Conservation (phyloP, 2,797 vertebrate species). For the Oophaga sylvatica region DNA sequence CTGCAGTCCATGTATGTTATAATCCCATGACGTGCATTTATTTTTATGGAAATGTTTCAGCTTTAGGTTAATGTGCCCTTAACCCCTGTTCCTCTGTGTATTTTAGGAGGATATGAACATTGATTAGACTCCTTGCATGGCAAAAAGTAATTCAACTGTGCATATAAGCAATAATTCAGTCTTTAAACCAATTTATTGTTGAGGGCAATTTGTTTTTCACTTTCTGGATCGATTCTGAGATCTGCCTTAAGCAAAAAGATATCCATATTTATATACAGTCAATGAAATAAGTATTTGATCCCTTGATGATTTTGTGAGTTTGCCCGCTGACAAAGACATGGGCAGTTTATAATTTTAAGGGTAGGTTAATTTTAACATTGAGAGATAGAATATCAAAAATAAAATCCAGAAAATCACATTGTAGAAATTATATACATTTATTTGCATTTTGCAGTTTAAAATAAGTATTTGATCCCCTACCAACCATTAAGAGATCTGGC, state of each 20-base stretch:
- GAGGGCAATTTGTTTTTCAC: background rate
- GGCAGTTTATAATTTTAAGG: no score
- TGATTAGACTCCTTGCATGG: background rate
- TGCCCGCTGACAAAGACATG: no score
- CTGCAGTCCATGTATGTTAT: background rate
- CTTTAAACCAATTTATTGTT: background rate
- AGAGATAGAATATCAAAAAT: no score
- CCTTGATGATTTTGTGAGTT: no score
- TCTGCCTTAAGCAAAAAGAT: background rate
- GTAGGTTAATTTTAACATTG: no score
- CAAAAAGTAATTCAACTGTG: background rate
- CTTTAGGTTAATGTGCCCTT: background rate
- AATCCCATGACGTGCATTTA: background rate
- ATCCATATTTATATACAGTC: background rate
- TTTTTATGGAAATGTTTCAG: slow-evolving; percentile 12
- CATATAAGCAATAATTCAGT: slow-evolving; percentile 1
- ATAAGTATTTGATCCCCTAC: no score
- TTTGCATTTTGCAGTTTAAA: no score
- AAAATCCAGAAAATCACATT: no score
- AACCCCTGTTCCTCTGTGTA: background rate
- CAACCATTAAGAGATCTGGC: no score
- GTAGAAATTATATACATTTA: no score
- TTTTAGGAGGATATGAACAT: slow-evolving; percentile 13
- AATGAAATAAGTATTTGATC: no score
- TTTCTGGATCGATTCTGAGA: background rate